Conservation (phyloP, 2,888 invertebrate species). For the Ophioninae sp. region DNA sequence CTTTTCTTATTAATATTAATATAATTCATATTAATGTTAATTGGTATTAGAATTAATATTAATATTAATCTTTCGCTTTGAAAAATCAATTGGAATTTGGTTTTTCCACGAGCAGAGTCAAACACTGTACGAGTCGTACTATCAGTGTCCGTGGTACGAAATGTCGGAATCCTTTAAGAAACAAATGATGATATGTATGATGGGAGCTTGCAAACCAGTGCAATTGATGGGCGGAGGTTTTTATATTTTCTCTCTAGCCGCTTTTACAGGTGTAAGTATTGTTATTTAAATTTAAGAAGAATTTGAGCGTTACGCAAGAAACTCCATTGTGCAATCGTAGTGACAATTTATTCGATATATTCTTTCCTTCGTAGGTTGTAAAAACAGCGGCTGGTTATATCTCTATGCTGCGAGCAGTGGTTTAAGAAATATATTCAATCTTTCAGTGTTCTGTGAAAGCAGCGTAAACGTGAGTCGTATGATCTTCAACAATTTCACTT, state of each 20-base stretch:
- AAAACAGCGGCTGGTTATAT: slow-evolving; percentile 43
- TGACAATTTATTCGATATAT: background rate
- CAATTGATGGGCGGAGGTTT: slow-evolving; percentile 48
- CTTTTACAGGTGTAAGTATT: slow-evolving; percentile 45
- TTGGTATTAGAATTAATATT: no score
- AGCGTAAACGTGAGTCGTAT: background rate
- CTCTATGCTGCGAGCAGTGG: slow-evolving; percentile 25
- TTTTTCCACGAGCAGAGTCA: slow-evolving; percentile 26
- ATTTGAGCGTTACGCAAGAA: background rate
- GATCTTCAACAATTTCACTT: background rate
- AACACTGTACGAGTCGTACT: slow-evolving; percentile 45
- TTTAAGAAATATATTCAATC: background rate
- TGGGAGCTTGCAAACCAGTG: slow-evolving; percentile 47
- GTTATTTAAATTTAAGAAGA: background rate
- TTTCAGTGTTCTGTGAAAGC: background rate
- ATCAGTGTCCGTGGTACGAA: slow-evolving; percentile 52
- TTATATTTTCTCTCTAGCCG: slow-evolving; percentile 47
- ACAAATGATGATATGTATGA: slow-evolving; percentile 47
- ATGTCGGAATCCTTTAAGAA: slow-evolving; percentile 42
- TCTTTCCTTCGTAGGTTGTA: slow-evolving; percentile 17
- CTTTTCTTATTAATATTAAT: background rate
- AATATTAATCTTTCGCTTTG: background rate
- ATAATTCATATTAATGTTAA: background rate
- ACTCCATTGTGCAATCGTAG: background rate
- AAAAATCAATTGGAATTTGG: background rate